phyloP scores from a whole-genome alignment of 1,140 invertebrate genomes.

The Parasteatoda tepidariorum region DNA sequence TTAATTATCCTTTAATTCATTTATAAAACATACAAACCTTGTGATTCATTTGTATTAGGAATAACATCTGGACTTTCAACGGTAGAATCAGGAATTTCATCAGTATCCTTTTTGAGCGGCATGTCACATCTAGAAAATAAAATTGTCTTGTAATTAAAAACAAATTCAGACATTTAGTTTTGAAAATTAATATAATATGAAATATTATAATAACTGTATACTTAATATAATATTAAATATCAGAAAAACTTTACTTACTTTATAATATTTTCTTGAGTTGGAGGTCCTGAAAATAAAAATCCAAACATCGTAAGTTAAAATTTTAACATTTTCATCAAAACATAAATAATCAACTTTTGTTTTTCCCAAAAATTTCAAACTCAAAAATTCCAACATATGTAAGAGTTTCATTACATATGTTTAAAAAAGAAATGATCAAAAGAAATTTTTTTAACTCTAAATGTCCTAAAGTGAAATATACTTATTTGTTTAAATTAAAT shows the following conservation, averaged over 20 bases:
- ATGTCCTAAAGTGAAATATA: not conserved
- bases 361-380: not conserved
- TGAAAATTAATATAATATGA: not conserved
- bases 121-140: slow-evolving; percentile 56
- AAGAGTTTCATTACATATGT: too few species aligned
- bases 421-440: too few species aligned
- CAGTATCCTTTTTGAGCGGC: slow-evolving; percentile 57
- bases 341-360: not conserved
- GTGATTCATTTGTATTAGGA: slow-evolving; percentile 53
- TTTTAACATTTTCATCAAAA: too few species aligned
- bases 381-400: not conserved
- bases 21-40: slow-evolving; percentile 7
- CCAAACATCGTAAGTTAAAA: not conserved
- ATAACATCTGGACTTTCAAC: slow-evolving; percentile 58
- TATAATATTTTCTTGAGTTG: slow-evolving; percentile 34
- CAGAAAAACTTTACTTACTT: slow-evolving; percentile 43
- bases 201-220: not conserved
- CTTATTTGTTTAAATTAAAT: not conserved
- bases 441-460: too few species aligned
- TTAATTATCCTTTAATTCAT: not conserved
- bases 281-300: slow-evolving; percentile 34
- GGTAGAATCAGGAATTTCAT: slow-evolving; percentile 52
- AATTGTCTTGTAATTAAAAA: not conserved
- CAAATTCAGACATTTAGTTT: not conserved
- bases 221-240: too few species aligned